A percentile compares a stretch with the other conserved stretches of the same genome.
These are phyloP conservation scores for Myripristis jacobus DNA, from an alignment of 2,797 vertebrate genomes.

Conservation along the genomic window DNA sequence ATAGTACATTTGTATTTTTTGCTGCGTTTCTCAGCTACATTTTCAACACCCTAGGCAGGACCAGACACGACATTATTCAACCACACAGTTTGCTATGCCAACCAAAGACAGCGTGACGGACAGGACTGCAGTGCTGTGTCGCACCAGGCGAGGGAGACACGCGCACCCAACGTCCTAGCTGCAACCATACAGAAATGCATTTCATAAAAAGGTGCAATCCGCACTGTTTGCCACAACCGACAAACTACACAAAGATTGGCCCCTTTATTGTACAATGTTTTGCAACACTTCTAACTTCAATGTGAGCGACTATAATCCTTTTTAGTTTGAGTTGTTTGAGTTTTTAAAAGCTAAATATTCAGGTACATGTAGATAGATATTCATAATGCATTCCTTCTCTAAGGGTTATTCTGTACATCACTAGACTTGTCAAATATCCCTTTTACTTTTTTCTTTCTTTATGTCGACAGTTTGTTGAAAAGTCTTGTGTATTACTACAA, in stretches of 20 bases:
- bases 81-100: conserved; percentile 80
- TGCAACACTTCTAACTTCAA: conserved; percentile 76
- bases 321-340: conserved; percentile 64
- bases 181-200: conserved; percentile 76
- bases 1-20: conserved; percentile 70
- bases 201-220: conserved; percentile 70
- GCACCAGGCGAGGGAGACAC: conserved; percentile 60
- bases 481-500: conserved; percentile 75
- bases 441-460: conserved; percentile 59
- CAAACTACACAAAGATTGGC: conserved; percentile 61
- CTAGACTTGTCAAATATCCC: conserved; percentile 57
- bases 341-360: conserved; percentile 78
- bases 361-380: conserved; percentile 79
- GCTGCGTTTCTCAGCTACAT: conserved; percentile 75
- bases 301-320: conserved; percentile 71
- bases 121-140: conserved; percentile 61
- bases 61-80: conserved; percentile 75
- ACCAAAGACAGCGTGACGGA: conserved; percentile 70
- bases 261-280: conserved; percentile 68
- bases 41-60: conserved; percentile 77
- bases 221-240: conserved; percentile 49
- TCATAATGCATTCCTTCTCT: conserved; percentile 76
- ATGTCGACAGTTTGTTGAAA: conserved; percentile 76
- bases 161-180: too few relatives aligned
- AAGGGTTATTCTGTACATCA: conserved; percentile 76